Percentiles rank a stretch among this genome's conserved stretches.
phyloP scores from a whole-genome alignment of 2,797 vertebrate species.

The Pseudomugil tenellus region DNA sequence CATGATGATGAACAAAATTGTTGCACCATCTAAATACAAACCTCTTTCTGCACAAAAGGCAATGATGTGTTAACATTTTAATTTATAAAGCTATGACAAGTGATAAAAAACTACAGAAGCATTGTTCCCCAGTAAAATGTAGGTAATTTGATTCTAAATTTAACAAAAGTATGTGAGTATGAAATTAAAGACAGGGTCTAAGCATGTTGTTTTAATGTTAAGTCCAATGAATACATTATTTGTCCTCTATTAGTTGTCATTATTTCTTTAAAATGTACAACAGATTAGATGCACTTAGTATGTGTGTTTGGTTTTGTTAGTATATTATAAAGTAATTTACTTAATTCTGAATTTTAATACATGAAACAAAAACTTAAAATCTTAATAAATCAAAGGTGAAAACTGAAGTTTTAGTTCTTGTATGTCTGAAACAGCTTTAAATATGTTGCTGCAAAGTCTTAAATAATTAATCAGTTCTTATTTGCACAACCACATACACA shows the following conservation, averaged over 20 bases:
- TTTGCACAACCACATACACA: slow-evolving; percentile 4
- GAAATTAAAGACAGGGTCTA: neutral
- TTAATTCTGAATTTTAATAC: neutral
- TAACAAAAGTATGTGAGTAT: too few relatives aligned
- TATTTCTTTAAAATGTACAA: neutral
- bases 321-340: neutral
- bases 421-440: neutral
- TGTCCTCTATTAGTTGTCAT: neutral
- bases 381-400: neutral
- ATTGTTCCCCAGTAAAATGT: too few relatives aligned
- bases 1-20: too few relatives aligned
- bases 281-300: neutral
- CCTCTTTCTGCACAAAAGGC: neutral
- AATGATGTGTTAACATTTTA: neutral
- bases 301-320: neutral
- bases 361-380: neutral
- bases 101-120: neutral
- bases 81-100: neutral
- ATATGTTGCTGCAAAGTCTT: neutral
- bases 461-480: slow-evolving; percentile 5
- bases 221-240: neutral
- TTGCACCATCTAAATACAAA: too few relatives aligned
- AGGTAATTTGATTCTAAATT: too few relatives aligned
- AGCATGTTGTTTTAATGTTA: neutral
- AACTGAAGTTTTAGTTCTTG: neutral